Evolutionary conservation across 30 jellyfish, hydroid and myxozoan species (phyloP).

Genomic region (Chrysaora quinquecirrha): DNA sequence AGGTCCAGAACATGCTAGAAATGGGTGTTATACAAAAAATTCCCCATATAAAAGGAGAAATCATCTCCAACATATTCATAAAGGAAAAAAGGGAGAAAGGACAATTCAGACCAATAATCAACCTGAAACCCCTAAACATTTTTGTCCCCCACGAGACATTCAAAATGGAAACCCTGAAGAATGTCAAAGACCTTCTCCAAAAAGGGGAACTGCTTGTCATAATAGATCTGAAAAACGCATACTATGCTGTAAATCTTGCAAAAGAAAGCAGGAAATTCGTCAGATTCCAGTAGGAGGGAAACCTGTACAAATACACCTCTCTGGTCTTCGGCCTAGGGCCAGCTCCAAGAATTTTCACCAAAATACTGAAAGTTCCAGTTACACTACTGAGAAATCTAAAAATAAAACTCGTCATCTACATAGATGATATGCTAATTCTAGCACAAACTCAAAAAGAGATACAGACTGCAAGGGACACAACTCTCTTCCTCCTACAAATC

Average conservation of each 20-base stretch:
- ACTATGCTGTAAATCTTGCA: background rate
- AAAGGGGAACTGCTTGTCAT: background rate
- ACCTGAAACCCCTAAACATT: background rate
- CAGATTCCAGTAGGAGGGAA: no score
- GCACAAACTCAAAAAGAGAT: background rate
- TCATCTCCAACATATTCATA: background rate
- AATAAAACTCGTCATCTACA: conserved; percentile 1
- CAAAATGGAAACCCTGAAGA: background rate
- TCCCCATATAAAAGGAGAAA: background rate
- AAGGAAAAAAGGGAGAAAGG: background rate
- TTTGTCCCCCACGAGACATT: background rate
- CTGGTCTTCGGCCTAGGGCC: no score
- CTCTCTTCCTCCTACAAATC: background rate
- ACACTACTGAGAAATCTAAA: conserved; percentile 1
- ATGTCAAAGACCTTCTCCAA: background rate
- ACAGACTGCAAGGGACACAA: conserved; percentile 35
- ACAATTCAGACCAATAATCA: background rate
- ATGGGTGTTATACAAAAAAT: background rate
- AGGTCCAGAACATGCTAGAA: background rate
- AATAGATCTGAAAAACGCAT: background rate
- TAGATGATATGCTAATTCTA: conserved; percentile 20
- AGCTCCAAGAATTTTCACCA: no score
- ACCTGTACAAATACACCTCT: no score
- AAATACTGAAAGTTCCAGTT: no score
- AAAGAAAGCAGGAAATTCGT: no score